A percentile compares a stretch with the other conserved stretches of the same genome.
Evolutionary conservation across 2,113 vertebrate species (phyloP).

Genomic region (Lethenteron reissneri): DNA sequence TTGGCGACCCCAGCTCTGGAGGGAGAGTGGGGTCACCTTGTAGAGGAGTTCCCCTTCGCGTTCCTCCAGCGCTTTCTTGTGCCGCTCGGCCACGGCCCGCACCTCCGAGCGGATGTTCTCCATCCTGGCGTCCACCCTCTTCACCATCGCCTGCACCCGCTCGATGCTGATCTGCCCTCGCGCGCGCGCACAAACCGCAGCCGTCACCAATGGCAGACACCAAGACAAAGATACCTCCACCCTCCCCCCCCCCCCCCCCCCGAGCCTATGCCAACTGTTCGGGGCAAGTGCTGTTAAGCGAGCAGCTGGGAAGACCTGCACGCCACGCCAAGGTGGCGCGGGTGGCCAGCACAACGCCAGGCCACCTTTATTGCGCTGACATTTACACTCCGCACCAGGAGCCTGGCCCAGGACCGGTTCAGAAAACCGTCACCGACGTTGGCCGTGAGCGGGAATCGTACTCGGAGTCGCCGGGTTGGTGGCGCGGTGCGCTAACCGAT

Average conservation of each 20-base stretch:
- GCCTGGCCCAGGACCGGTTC: too few species aligned
- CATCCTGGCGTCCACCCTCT: conserved; percentile 3
- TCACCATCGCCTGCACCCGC: not conserved
- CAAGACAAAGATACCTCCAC: not conserved
- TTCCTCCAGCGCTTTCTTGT: conserved; percentile 3
- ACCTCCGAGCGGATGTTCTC: conserved; percentile 1
- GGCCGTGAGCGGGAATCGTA: too few species aligned
- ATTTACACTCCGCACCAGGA: too few species aligned
- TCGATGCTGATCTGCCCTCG: not conserved
- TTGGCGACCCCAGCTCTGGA: too few species aligned
- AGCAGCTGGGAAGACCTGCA: not conserved
- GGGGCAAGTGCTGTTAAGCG: not conserved
- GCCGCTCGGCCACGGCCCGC: not conserved
- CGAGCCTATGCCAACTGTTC: not conserved
- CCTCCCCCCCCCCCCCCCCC: not conserved
- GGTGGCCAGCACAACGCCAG: not conserved
- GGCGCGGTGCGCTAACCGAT: too few species aligned
- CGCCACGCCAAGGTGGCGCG: not conserved
- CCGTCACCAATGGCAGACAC: not conserved
- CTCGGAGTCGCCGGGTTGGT: too few species aligned
- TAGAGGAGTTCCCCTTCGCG: not conserved
- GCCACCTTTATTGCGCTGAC: too few species aligned
- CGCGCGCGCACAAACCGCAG: not conserved
- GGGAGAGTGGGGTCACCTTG: not conserved
- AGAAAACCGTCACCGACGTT: too few species aligned